A percentile compares a stretch with the other conserved stretches of the same genome.
Conservation (phyloP, 2,888 invertebrate genomes). For the Volucella inflata region DNA sequence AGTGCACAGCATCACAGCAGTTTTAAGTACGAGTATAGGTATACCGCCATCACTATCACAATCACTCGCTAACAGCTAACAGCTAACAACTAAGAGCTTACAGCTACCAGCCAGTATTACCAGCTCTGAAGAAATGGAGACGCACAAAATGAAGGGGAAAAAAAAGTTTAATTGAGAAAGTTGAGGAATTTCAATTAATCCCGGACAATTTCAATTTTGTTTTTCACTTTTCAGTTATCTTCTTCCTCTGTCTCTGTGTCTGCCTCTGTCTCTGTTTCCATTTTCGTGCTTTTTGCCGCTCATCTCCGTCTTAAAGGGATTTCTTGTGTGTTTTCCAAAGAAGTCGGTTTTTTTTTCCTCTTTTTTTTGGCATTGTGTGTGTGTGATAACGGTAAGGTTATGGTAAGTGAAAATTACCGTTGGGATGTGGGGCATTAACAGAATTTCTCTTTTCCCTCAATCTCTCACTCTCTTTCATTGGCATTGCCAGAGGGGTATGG, state of each 20-base stretch:
- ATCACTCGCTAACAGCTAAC: too few species aligned
- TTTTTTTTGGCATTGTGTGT: slow-evolving; percentile 42
- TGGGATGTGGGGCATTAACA: slow-evolving; percentile 3
- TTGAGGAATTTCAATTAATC: slow-evolving; percentile 84
- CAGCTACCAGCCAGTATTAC: too few species aligned
- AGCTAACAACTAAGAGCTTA: too few species aligned
- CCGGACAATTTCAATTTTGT: slow-evolving; percentile 79
- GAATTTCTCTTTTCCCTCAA: background rate
- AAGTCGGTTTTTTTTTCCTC: slow-evolving; percentile 50
- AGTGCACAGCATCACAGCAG: slow-evolving; percentile 30
- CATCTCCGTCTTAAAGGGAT: slow-evolving; percentile 3
- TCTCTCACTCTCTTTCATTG: slow-evolving; percentile 6
- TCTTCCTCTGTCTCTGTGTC: slow-evolving; percentile 13
- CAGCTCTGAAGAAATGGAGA: background rate
- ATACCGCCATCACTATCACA: too few species aligned
- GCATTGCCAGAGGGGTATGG: slow-evolving; percentile 4
- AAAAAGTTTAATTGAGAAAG: slow-evolving; percentile 84
- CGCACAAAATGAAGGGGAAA: slow-evolving; percentile 19
- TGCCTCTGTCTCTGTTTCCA: slow-evolving; percentile 11
- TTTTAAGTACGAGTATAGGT: too few species aligned
- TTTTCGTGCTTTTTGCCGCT: slow-evolving; percentile 22
- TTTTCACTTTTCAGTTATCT: slow-evolving; percentile 66
- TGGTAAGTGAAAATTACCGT: background rate
- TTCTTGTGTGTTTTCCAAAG: slow-evolving; percentile 47
- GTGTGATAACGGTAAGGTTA: background rate